Evolutionary conservation across 2,113 vertebrate species (phyloP), one percentile per base, ranked within the genome.

Genomic region (Alligator mississippiensis): DNA sequence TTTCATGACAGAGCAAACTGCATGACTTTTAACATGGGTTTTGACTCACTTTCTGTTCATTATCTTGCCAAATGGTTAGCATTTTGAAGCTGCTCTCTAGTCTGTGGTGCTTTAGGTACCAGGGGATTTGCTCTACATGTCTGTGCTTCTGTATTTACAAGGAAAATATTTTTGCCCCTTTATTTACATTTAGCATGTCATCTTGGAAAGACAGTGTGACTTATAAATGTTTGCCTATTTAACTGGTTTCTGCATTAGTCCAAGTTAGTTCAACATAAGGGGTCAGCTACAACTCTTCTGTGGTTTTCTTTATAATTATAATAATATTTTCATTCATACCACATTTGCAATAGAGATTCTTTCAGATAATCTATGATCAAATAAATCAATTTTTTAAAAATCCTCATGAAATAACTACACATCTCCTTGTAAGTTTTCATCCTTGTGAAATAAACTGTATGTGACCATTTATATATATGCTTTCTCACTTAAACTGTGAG

Each of bases 21-120:
- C 0, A 0, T 78, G 12, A 22, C 19, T 92, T 82, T 18, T 82
- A 58, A 62, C 13, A 81, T 11, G 6, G 34, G 5, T 0, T 30
- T 54, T 81, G 30, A 84, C 66, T 70, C 68, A 54, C 5, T 4
- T 60, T 90, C 8, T 85, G 2, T 28, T 17, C 2, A 62, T 11
- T 66, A 9, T 54, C 34, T 28, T 27, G 18, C 21, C 21, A 34
- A 38, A 10, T 22, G 28, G 28, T 11, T 14, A 59, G 2, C 72
- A 54, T 83, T 94, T 90, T 72, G 3, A 3, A 28, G 22, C 4
- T 54, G 18, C 3, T 54, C 0, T 76, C 15, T 79, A 77, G 9
- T 72, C 21, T 34, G 14, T 22, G 34, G 38, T 72, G 30, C 11
- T 72, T 72, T 38, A 72, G 11, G 5, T 72, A 72, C 2, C 11